Evolutionary conservation across 2,113 vertebrate genomes (phyloP).

Genomic region (Noctilio leporinus): DNA sequence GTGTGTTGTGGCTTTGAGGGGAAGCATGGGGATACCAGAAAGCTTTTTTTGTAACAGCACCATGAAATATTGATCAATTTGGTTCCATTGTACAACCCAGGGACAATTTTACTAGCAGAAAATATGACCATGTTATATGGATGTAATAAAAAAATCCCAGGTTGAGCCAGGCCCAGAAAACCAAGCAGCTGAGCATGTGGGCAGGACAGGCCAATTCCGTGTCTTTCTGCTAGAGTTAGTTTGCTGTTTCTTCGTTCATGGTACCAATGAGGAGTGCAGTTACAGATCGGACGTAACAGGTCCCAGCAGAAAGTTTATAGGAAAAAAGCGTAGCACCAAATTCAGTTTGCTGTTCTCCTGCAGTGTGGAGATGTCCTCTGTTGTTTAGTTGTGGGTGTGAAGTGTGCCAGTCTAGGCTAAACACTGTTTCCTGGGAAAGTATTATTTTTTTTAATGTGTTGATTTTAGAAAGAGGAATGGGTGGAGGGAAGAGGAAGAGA

Average conservation of each 20-base stretch:
- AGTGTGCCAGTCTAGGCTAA: background rate
- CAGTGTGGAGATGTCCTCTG: background rate
- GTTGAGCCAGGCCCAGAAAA: background rate
- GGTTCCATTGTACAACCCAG: conserved; percentile 65
- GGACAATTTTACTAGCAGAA: conserved; percentile 65
- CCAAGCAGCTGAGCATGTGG: background rate
- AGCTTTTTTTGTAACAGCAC: background rate
- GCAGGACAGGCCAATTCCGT: accelerated
- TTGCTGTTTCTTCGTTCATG: background rate
- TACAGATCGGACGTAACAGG: background rate
- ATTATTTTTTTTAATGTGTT: background rate
- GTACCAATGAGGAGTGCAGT: background rate
- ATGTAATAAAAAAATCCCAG: conserved; percentile 57
- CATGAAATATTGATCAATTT: conserved; percentile 65
- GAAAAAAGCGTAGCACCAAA: background rate
- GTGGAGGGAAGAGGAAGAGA: background rate
- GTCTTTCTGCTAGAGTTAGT: background rate
- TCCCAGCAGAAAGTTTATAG: background rate
- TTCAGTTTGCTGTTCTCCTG: background rate
- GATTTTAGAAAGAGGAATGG: background rate
- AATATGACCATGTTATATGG: conserved; percentile 44
- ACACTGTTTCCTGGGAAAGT: background rate
- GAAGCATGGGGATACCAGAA: background rate
- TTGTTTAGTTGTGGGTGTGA: background rate
- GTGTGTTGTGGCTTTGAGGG: background rate